Base-by-base conservation (phyloP, 2,888 invertebrate species). In the Tenthredo livida region DNA sequence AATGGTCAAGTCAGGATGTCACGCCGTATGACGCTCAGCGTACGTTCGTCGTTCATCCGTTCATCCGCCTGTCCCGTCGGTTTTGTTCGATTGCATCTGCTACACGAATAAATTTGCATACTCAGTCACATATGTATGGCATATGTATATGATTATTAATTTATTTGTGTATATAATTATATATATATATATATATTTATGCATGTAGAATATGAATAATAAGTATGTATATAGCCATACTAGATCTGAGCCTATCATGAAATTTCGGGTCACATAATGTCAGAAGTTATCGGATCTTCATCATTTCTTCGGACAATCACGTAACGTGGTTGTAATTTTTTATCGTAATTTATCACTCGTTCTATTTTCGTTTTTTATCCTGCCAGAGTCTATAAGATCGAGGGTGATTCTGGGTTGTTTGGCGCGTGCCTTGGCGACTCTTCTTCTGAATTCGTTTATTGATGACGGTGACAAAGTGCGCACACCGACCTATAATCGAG, bases 1-100 rank as follows among this genome's bases (percentile, higher is more conserved):
- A 89, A 89, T 89, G 87, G 89, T 88, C 86, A 89, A 88, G 89
- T 85, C 84, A 40, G 83, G 85, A 85, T 72, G 84, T 84, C 84
- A 80, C 65, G 84, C 65, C 43, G 78, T 78, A 78, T 78, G 84
- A 84, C 84, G 78, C 43, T 84, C 29, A 17, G 83, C 61, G 65
- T 80, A 80, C 84, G 84, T 75, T 50, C 65, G 10, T 40, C 72
- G 61, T 84, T 72, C 84, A 33, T 75, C 78, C 80, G 85, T 85
- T 78, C 78, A 65, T 82, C 73, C 78, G 84, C 40, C 43, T 58
- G 58, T 73, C 40, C 54, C 54, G 47, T 43, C 25, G 37, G 84
- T 84, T 84, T 84, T 84, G 85, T 84, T 75, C 84, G 83, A 85
- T 85, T 70, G 58, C 83, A 83, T 83, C 83, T 83, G 83, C 67